Conservation (phyloP, 2,113 vertebrate genomes). For the Tychaedon coryphoeus region DNA sequence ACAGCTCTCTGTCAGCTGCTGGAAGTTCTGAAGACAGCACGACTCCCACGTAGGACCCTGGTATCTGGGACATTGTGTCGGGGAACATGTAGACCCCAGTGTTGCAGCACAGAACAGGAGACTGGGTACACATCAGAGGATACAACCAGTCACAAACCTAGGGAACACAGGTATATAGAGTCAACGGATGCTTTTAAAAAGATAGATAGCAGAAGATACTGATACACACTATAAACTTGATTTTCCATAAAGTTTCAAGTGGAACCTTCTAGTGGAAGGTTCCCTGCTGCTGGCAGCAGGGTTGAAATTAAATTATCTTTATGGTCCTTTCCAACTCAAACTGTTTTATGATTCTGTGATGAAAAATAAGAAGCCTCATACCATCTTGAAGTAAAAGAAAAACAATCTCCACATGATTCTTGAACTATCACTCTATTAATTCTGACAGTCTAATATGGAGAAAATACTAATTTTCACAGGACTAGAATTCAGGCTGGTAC, state of each 20-base stretch:
- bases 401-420: not conserved
- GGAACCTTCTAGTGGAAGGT: not conserved
- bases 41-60: slow-evolving; percentile 91
- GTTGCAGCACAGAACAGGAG: slow-evolving; percentile 89
- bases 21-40: slow-evolving; percentile 93
- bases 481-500: not conserved
- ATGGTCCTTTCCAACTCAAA: not conserved
- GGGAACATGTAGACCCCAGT: slow-evolving; percentile 97
- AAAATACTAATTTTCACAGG: not conserved
- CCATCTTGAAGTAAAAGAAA: not conserved
- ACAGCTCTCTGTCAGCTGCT: slow-evolving; percentile 79
- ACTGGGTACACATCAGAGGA: slow-evolving; percentile 87
- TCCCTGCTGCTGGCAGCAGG: rapidly evolving
- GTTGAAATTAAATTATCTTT: not conserved
- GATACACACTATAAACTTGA: not conserved
- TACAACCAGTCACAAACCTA: slow-evolving; percentile 98
- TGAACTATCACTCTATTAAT: not conserved
- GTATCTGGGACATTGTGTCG: slow-evolving; percentile 85
- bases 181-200: not conserved
- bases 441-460: not conserved
- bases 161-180: not conserved
- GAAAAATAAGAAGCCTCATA: not conserved
- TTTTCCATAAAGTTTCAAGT: not conserved
- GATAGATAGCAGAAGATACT: not conserved
- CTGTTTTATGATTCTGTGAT: not conserved